Percentiles rank a stretch among this genome's conserved stretches.
phyloP scores from a whole-genome alignment of 1,140 invertebrate species.

The Anthonomus grandis region DNA sequence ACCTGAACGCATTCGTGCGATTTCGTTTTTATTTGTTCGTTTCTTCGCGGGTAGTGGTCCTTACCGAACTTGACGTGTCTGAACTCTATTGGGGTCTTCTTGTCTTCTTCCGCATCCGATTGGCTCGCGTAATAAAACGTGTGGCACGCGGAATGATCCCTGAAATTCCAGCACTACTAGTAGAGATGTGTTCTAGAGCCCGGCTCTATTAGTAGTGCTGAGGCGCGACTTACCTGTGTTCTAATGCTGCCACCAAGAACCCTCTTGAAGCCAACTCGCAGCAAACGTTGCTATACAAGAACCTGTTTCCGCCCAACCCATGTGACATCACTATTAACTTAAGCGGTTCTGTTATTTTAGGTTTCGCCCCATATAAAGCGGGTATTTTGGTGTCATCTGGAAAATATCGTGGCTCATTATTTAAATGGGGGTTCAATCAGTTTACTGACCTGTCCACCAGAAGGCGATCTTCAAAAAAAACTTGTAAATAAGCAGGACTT shows the following conservation, averaged over 20 bases:
- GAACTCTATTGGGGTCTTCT: constrained; percentile 42
- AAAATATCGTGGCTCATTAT: constrained; percentile 14
- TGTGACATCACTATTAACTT: constrained; percentile 67
- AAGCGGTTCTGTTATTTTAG: constrained; percentile 45
- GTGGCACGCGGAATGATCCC: constrained; percentile 56
- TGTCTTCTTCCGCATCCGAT: constrained; percentile 42
- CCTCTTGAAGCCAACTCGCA: constrained; percentile 63
- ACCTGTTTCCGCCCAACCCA: constrained; percentile 62
- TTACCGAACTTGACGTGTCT: constrained; percentile 40
- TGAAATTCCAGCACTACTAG: constrained; percentile 46
- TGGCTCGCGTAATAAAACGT: constrained; percentile 53
- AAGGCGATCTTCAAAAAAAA: constrained; percentile 51
- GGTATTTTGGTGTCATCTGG: constrained; percentile 54
- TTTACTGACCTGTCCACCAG: constrained; percentile 44
- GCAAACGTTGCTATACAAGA: constrained; percentile 59
- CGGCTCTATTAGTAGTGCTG: not conserved
- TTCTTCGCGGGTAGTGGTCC: constrained; percentile 45
- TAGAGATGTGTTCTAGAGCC: too few species aligned
- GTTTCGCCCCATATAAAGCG: constrained; percentile 53
- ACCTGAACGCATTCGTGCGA: constrained; percentile 55
- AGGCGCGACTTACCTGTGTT: constrained; percentile 58
- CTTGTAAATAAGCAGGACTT: constrained; percentile 51
- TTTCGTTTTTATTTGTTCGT: constrained; percentile 46
- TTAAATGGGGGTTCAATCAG: not conserved
- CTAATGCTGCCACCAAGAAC: constrained; percentile 62